Base-by-base conservation (phyloP, 2,888 invertebrate genomes). In the Syrphus vitripennis region DNA sequence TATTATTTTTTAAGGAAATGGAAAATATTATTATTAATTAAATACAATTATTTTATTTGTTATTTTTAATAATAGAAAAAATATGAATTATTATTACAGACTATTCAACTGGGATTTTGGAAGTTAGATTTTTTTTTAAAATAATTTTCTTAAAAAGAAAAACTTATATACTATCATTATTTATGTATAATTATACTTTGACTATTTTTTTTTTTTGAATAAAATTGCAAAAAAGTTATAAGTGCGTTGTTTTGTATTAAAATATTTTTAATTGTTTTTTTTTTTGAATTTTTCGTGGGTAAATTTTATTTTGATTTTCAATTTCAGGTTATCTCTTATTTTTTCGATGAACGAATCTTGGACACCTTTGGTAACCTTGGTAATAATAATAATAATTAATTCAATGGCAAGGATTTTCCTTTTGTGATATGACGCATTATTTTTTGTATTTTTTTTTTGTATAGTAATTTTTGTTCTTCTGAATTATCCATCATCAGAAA, bases 81-180 rank as follows among this genome's bases (percentile, higher is more conserved):
- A 57, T 48, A 21, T 55, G 19, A 77, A 69, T 57, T 24, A 78
- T 48, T n/a, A 75, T 42, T 82, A 70, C 79, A 19, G 55, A 83
- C 81, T 84, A 84, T 77, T 71, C 45, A 77, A 84, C 84, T 84
- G 84, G 84, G 81, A 78, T 77, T 84, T 84, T 74, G 72, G 81
- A 84, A 81, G 53, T 82, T 69, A 45, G 55, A 76, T 84, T 67
- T 24, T 50, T 65, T 42, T 48, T 48, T 4, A 31, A 59, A 37
- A 71, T n/a, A n/a, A n/a, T n/a, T n/a, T n/a, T n/a, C n/a, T n/a
- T n/a, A 34, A 70, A 21, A 55, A n/a, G 7, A 45, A 12, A 45
- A 24, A 40, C 21, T 29, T 29, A 45, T 45, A 1, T 12, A 12
- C 29, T 45, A 61, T 26, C 16, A 57, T 57, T 26, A 50, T 57